Percentiles rank a stretch among this genome's conserved stretches.
phyloP scores from a whole-genome alignment of 2,797 vertebrate genomes.

The Otus scops region DNA sequence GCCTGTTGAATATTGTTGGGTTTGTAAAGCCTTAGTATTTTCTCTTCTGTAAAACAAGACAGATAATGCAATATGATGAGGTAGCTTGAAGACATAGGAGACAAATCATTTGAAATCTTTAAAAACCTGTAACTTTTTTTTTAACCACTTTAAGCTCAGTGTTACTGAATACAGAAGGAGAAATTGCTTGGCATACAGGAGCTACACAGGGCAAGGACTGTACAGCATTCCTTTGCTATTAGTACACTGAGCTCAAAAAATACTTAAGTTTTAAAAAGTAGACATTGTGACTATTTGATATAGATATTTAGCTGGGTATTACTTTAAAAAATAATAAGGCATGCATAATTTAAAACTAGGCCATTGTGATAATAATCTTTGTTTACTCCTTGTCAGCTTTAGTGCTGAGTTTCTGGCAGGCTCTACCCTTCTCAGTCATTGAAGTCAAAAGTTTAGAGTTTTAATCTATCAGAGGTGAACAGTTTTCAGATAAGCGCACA shows the following conservation, averaged over 20 bases:
- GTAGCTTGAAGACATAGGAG: neutral
- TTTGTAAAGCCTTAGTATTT: neutral
- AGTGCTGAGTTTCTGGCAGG: neutral
- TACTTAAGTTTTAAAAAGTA: neutral
- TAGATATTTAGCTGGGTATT: neutral
- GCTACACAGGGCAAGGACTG: neutral
- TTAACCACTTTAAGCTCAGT: neutral
- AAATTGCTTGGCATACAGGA: neutral
- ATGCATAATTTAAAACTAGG: neutral
- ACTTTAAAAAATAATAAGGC: neutral
- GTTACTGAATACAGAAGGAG: neutral
- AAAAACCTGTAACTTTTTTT: neutral
- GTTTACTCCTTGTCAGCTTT: neutral
- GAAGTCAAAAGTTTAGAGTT: slow-evolving; percentile 23
- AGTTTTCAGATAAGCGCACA: neutral
- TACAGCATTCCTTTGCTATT: neutral
- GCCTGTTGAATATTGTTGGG: neutral
- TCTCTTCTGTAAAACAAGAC: neutral
- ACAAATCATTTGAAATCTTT: neutral
- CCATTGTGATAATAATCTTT: neutral
- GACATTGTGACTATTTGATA: neutral
- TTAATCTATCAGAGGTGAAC: neutral
- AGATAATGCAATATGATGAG: neutral
- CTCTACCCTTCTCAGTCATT: neutral
- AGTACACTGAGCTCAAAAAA: neutral